phyloP scores from a whole-genome alignment of 2,888 invertebrate species.

The Nudaria mundana region DNA sequence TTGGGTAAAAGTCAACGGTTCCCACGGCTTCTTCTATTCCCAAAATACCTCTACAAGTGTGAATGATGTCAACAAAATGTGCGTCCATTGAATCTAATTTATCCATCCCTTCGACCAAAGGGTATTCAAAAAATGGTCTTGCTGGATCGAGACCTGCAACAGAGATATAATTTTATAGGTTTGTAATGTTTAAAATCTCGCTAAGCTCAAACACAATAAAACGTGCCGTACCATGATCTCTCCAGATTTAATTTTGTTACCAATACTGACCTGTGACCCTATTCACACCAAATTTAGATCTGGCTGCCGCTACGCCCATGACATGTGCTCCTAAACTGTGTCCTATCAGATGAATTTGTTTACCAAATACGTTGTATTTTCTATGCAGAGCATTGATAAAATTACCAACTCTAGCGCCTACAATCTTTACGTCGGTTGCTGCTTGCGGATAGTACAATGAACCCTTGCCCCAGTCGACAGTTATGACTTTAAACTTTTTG shows the following conservation, averaged over 20 bases:
- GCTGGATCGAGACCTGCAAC: constrained; percentile 85
- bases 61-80: constrained; percentile 83
- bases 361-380: constrained; percentile 38
- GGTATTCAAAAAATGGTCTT: constrained; percentile 83
- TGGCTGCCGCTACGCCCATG: constrained; percentile 51
- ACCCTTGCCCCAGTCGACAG: constrained; percentile 58
- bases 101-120: constrained; percentile 70
- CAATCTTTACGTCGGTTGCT: constrained; percentile 42
- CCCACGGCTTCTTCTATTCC: constrained; percentile 83
- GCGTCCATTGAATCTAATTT: constrained; percentile 83
- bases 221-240: too few species aligned
- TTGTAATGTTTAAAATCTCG: too few species aligned
- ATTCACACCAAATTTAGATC: constrained; percentile 30
- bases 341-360: constrained; percentile 51
- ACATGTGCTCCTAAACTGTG: too few species aligned
- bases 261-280: constrained; percentile 49
- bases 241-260: too few species aligned
- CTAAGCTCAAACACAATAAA: too few species aligned
- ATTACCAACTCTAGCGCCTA: constrained; percentile 39
- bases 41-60: constrained; percentile 85
- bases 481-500: constrained; percentile 62
- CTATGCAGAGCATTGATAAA: constrained; percentile 40
- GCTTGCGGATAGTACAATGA: constrained; percentile 48
- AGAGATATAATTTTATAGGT: neutral
- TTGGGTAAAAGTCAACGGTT: constrained; percentile 86